phyloP scores from a whole-genome alignment of 1,140 invertebrate species.

The Drosophila cardini region DNA sequence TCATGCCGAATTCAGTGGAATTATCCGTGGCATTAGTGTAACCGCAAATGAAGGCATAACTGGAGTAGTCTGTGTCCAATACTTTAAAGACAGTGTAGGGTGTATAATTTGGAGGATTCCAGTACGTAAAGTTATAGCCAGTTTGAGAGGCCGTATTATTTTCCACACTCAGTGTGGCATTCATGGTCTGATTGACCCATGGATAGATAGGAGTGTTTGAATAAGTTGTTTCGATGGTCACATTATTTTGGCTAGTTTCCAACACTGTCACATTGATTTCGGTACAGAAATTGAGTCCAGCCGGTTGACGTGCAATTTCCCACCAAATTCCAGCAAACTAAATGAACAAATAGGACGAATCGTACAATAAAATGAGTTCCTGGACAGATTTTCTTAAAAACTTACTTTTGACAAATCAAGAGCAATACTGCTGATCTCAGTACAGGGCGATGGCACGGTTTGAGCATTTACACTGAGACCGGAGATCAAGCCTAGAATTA shows the following conservation, averaged over 20 bases:
- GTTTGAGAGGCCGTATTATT: background rate
- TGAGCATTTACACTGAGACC: constrained; percentile 25
- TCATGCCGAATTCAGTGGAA: constrained; percentile 55
- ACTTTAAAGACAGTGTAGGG: constrained; percentile 57
- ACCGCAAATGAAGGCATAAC: constrained; percentile 64
- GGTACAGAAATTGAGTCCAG: constrained; percentile 48
- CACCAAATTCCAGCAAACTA: constrained; percentile 73
- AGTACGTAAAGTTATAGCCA: constrained; percentile 63
- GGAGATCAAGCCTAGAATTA: constrained; percentile 34
- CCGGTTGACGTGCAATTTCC: constrained; percentile 69
- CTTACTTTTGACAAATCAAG: constrained; percentile 50
- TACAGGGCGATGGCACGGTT: constrained; percentile 8
- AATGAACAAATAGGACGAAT: too few relatives aligned
- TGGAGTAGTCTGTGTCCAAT: constrained; percentile 59
- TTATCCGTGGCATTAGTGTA: constrained; percentile 66
- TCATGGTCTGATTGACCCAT: constrained; percentile 78
- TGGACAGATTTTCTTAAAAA: too few relatives aligned
- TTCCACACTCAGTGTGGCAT: constrained; percentile 49
- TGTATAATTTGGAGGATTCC: constrained; percentile 49
- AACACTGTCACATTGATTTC: constrained; percentile 60
- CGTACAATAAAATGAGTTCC: background rate
- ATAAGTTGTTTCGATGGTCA: constrained; percentile 66
- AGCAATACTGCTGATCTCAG: constrained; percentile 5
- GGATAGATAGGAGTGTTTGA: constrained; percentile 54
- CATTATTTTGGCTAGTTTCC: constrained; percentile 24